These are phyloP conservation scores for Dexiosoma caninum DNA, from an alignment of 2,888 invertebrate species.

Conservation along the genomic window DNA sequence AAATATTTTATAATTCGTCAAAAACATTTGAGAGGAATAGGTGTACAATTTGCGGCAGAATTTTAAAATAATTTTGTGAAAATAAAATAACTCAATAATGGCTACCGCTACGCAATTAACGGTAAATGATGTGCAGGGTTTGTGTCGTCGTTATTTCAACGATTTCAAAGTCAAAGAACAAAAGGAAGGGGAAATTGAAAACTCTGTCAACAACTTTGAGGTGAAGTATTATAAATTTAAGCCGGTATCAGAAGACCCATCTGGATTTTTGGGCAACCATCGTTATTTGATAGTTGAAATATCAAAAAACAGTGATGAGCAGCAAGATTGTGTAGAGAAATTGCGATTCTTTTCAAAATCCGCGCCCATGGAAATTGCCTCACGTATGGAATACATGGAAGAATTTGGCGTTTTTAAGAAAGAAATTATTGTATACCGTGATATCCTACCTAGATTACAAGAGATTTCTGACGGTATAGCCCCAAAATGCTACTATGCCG, in stretches of 20 bases:
- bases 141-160: conserved; percentile 61
- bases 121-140: conserved; percentile 47
- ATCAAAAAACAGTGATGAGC: conserved; percentile 50
- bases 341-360: conserved; percentile 81
- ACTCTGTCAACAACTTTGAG: conserved; percentile 39
- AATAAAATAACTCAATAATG: conserved; percentile 28
- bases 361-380: conserved; percentile 79
- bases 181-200: neutral
- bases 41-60: neutral
- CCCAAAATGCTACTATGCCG: conserved; percentile 77
- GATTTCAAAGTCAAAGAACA: neutral
- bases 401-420: conserved; percentile 79
- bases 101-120: conserved; percentile 54
- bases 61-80: neutral
- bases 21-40: neutral
- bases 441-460: conserved; percentile 77
- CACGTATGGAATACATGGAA: conserved; percentile 79
- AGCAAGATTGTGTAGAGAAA: conserved; percentile 60
- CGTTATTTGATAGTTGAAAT: conserved; percentile 71
- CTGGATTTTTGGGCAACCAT: conserved; percentile 74
- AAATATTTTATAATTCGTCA: neutral
- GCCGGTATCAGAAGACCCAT: conserved; percentile 69
- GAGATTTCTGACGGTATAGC: conserved; percentile 69
- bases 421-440: conserved; percentile 78
- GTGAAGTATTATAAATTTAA: conserved; percentile 69